Evolutionary conservation across 92 coral and sea anemone genomes (phyloP), one percentile per base, ranked within the genome.

Genomic region (Phenganax subtilis): DNA sequence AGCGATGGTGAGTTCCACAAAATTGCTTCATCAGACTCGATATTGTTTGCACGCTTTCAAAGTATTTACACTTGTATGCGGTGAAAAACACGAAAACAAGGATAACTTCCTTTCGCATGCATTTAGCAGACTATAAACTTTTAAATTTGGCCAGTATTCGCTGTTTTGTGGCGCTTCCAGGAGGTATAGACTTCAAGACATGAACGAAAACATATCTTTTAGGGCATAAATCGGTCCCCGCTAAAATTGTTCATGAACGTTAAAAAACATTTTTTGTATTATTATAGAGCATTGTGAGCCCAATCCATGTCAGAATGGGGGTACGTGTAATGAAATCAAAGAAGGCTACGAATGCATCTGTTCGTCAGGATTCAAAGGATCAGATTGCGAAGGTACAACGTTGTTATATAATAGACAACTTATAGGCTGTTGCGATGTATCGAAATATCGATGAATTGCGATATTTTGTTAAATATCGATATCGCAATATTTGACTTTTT

Each of bases 271-370:
- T 37, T 37, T 37, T 37, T 37, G 47, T 37, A 37, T 37, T 20
- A 37, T 37, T 37, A 20, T 54, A 79, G 83, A 79, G 31, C 94
- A 90, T 61, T 96, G 99, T 59, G 63, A 54, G 51, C 91, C 92
- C 30, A 96, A 84, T 57, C 93, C 97, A 29, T 96, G 99, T 82
- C 99, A 96, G 66, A 96, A 96, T 72, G 96, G 93, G 44, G 99
- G 97, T 4, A 96, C 94, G 8, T 96, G 99, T 76, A 90, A 90
- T 89, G 99, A 96, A 60, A 92, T 96, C 17, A 89, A 88, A 81
- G 97, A 90, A 14, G 99, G 99, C 2, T 96, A 96, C 74, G 99
- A 96, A 80, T 96, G 99, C 61, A 92, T 88, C 29, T 96, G 99
- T 56, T 82, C 93, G n/a, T 90, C 97, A 55, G 99, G 97, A 30